phyloP scores from a whole-genome alignment of 2,797 vertebrate genomes.

The Momotus momota region DNA sequence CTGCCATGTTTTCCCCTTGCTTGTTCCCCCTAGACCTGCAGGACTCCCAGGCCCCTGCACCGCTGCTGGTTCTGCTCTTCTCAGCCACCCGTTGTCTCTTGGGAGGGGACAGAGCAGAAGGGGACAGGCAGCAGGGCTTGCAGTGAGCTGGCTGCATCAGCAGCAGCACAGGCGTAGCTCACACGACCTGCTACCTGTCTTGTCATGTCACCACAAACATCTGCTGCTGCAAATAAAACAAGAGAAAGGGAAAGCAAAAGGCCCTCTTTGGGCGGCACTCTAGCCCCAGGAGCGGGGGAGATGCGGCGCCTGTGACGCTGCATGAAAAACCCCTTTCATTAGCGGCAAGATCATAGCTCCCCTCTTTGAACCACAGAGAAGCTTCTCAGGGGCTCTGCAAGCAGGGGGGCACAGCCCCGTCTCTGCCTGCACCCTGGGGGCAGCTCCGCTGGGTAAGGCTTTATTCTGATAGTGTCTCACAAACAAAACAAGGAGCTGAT shows the following conservation, averaged over 20 bases:
- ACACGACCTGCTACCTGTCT: slow-evolving; percentile 48
- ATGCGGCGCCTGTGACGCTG: background rate
- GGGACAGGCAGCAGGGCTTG: background rate
- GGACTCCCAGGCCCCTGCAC: background rate
- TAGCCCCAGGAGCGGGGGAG: background rate
- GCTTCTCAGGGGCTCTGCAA: background rate
- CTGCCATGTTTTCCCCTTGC: fast-evolving
- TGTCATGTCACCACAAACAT: slow-evolving; percentile 6
- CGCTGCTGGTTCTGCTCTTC: background rate
- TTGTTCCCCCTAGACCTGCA: background rate
- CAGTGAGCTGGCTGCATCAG: background rate
- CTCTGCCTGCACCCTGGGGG: background rate
- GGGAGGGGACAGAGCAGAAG: background rate
- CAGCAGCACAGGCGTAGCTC: background rate
- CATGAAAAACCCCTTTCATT: slow-evolving; percentile 43
- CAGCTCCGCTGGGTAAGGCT: background rate
- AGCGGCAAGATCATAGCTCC: background rate
- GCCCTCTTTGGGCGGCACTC: background rate
- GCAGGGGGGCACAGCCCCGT: background rate
- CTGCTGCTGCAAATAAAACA: background rate
- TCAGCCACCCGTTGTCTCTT: fast-evolving
- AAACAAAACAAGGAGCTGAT: background rate
- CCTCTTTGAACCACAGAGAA: background rate
- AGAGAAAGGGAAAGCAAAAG: background rate
- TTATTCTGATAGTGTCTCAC: background rate